A percentile compares a stretch with the other conserved stretches of the same genome.
Evolutionary conservation across 2,113 vertebrate genomes (phyloP).

Genomic region (Lepus europaeus): DNA sequence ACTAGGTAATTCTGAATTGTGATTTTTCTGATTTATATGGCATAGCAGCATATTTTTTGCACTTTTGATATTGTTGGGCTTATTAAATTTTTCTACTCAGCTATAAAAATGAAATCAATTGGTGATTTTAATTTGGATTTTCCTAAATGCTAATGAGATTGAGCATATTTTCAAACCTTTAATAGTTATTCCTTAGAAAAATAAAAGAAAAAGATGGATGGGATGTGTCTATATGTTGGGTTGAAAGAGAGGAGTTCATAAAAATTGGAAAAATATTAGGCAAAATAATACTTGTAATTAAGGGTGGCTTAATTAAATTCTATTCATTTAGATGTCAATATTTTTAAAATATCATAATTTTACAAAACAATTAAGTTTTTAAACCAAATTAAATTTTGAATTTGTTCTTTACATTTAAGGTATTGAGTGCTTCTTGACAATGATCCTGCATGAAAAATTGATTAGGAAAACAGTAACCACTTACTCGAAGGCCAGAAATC

Average conservation of each 20-base stretch:
- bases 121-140: slow-evolving; percentile 12
- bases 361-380: background rate
- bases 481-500: slow-evolving; percentile 91
- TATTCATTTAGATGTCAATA: slow-evolving; percentile 37
- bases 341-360: slow-evolving; percentile 12
- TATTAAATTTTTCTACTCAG: slow-evolving; percentile 12
- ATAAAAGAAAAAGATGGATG: background rate
- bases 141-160: background rate
- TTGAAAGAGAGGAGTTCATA: background rate
- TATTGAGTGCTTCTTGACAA: background rate
- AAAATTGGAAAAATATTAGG: background rate
- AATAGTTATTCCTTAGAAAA: background rate
- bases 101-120: slow-evolving; percentile 16
- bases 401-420: slow-evolving; percentile 21
- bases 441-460: background rate
- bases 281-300: slow-evolving; percentile 11
- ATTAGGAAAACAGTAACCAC: slow-evolving; percentile 78
- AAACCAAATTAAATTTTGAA: slow-evolving; percentile 51
- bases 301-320: background rate
- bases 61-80: background rate
- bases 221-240: background rate
- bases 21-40: background rate
- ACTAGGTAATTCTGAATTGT: slow-evolving; percentile 22
- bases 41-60: background rate
- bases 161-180: slow-evolving; percentile 35